Base-by-base conservation (phyloP, 2,888 invertebrate genomes). In the Noctua janthe region DNA sequence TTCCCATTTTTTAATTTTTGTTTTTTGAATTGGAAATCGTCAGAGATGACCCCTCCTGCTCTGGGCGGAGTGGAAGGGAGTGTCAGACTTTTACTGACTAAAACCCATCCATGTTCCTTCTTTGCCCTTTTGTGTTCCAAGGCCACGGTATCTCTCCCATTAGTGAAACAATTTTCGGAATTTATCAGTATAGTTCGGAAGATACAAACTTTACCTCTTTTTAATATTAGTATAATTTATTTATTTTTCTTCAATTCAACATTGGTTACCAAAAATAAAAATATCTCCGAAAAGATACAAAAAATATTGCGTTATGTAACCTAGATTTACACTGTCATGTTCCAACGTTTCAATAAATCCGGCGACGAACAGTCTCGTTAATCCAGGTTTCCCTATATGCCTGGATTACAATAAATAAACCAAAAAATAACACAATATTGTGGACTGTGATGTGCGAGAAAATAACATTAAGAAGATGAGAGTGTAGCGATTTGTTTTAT, bases 291-390 rank as follows among this genome's bases (percentile, higher is more conserved):
- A 35, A 29, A 2, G 2, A 54, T 23, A 23, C 17, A 84, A 78
- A 83, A 67, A 80, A 49, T 35, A 62, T 54, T 69, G 13, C n/a
- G 39, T 4, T 39, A 20, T 29, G 29, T 70, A 78, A 78, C 79
- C 79, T 70, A 78, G n/a, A 66, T 79, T 66, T 78, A 43, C 43
- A 17, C 78, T 39, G 70, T 81, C 70, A 78, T 84, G 47, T 81
- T 81, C 47, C 54, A 83, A 84, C 78, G 69, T 81, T 81, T 81
- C 81, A 84, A 84, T 81, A 84, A 81, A 71, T 79, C 54, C 70
- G 13, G 70, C 70, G 23, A 81, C 70, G 49, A 81, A 84, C 78
- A 66, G 54, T 81, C 84, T 71, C 79, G 49, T 70, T 78, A 84
- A 81, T 81, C 84, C 84, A n/a, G 49, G 76, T 49, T 83, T 80